Conservation (phyloP, 2,888 invertebrate species). For the Leptothorax acervorum region DNA sequence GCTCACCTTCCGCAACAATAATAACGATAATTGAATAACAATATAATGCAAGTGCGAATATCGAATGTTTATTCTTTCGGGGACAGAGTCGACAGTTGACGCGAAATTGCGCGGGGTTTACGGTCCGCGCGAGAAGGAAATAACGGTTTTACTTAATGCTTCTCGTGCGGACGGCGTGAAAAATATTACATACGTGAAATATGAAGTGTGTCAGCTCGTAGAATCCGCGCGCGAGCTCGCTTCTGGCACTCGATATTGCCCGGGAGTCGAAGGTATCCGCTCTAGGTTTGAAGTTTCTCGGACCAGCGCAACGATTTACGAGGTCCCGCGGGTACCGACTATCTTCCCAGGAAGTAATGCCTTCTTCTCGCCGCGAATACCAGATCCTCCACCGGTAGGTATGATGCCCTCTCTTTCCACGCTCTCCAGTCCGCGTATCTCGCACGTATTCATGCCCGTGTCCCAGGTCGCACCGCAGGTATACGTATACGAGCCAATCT, state of each 20-base stretch:
- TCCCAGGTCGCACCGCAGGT: slow-evolving; percentile 61
- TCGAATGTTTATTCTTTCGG: slow-evolving; percentile 38
- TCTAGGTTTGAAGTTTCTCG: slow-evolving; percentile 77
- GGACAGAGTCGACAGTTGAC: neutral
- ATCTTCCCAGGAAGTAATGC: slow-evolving; percentile 83
- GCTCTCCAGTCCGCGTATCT: slow-evolving; percentile 53
- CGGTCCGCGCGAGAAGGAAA: slow-evolving; percentile 10
- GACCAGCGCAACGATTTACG: slow-evolving; percentile 81
- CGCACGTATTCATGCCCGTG: slow-evolving; percentile 58
- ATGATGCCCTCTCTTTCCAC: slow-evolving; percentile 29
- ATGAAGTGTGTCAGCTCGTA: slow-evolving; percentile 56
- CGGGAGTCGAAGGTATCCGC: slow-evolving; percentile 69
- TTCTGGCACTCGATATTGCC: slow-evolving; percentile 69
- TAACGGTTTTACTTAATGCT: slow-evolving; percentile 55
- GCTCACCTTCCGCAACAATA: slow-evolving; percentile 47
- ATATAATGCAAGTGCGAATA: slow-evolving; percentile 11
- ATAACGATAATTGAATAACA: slow-evolving; percentile 51
- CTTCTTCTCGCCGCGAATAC: slow-evolving; percentile 78
- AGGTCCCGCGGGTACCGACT: slow-evolving; percentile 83
- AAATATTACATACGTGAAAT: slow-evolving; percentile 65
- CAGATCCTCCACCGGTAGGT: slow-evolving; percentile 69
- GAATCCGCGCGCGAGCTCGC: slow-evolving; percentile 62
- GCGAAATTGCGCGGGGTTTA: slow-evolving; percentile 19
- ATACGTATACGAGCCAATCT: slow-evolving; percentile 69
- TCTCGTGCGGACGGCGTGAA: slow-evolving; percentile 39